Evolutionary conservation across 2,113 vertebrate genomes (phyloP).

Genomic region (Nannobrachium achirus): DNA sequence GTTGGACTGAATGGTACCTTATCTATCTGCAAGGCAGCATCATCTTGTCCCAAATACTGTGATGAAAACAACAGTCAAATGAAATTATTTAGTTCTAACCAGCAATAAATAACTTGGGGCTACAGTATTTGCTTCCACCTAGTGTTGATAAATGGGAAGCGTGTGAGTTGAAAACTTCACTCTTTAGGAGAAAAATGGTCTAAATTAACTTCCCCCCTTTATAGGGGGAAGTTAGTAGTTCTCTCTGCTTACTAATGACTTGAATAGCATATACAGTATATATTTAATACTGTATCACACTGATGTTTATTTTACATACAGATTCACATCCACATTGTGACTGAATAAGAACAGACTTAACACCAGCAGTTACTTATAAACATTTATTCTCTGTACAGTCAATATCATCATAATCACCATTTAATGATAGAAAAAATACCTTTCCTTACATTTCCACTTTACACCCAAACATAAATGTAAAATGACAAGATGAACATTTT

Average conservation of each 20-base stretch:
- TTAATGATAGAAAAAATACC: slow-evolving; percentile 74
- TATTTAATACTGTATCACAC: not conserved
- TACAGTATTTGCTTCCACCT: slow-evolving; percentile 48
- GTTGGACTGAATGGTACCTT: too few species aligned
- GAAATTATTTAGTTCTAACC: not conserved
- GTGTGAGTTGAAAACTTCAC: not conserved
- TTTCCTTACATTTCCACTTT: slow-evolving; percentile 57
- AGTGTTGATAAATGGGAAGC: slow-evolving; percentile 31
- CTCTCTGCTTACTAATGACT: too few species aligned
- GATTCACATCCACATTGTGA: too few species aligned
- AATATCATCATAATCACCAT: slow-evolving; percentile 35
- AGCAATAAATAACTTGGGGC: not conserved
- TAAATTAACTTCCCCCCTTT: not conserved
- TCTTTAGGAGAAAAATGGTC: not conserved
- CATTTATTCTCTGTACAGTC: slow-evolving; percentile 70
- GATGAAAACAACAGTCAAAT: slow-evolving; percentile 30
- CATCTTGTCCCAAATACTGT: slow-evolving; percentile 6
- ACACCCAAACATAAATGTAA: slow-evolving; percentile 53
- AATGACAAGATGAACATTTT: slow-evolving; percentile 31
- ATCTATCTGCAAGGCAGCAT: too few species aligned
- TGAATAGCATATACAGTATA: too few species aligned
- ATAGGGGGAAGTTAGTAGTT: not conserved
- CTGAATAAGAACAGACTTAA: too few species aligned
- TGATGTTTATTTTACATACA: too few species aligned
- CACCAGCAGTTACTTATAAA: slow-evolving; percentile 50